Percentiles rank a stretch among this genome's conserved stretches.
Conservation (phyloP, 1,140 invertebrate species). For the Pectinophora gossypiella region DNA sequence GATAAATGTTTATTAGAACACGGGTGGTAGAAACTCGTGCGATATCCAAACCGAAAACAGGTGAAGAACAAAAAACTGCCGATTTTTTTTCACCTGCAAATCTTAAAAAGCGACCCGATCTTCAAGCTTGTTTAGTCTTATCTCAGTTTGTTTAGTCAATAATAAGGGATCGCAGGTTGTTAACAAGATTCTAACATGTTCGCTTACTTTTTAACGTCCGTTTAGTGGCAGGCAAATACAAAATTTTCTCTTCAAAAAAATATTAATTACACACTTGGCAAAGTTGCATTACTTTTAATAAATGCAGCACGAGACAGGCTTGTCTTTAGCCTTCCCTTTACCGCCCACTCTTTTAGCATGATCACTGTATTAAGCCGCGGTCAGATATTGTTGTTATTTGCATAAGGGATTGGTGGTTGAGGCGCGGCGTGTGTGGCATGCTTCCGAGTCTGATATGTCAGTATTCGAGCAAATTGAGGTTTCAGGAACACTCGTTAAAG, state of each 20-base stretch:
- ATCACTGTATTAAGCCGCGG: conserved; percentile 37
- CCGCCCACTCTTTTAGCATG: conserved; percentile 28
- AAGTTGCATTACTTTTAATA: not conserved
- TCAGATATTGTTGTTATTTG: conserved; percentile 45
- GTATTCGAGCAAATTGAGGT: conserved; percentile 40
- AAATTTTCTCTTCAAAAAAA: conserved; percentile 9
- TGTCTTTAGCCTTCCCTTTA: conserved; percentile 2
- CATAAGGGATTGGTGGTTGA: conserved; percentile 48
- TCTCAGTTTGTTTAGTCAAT: conserved; percentile 60
- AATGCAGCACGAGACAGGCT: not conserved
- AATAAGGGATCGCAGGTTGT: conserved; percentile 49
- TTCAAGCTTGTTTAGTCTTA: conserved; percentile 46
- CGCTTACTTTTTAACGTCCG: not conserved
- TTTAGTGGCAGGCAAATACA: conserved; percentile 10
- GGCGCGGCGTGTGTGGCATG: conserved; percentile 41
- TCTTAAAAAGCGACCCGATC: conserved; percentile 35
- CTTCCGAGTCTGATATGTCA: conserved; percentile 34
- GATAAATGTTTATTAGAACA: conserved; percentile 69
- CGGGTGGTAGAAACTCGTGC: conserved; percentile 56
- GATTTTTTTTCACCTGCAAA: conserved; percentile 42
- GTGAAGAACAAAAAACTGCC: conserved; percentile 40
- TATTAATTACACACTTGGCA: not conserved
- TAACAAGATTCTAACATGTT: conserved; percentile 36
- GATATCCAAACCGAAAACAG: conserved; percentile 48
- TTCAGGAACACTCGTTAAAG: conserved; percentile 52